A percentile compares a stretch with the other conserved stretches of the same genome.
phyloP scores from a whole-genome alignment of 2,797 vertebrate species.

The Bovichtus variegatus region DNA sequence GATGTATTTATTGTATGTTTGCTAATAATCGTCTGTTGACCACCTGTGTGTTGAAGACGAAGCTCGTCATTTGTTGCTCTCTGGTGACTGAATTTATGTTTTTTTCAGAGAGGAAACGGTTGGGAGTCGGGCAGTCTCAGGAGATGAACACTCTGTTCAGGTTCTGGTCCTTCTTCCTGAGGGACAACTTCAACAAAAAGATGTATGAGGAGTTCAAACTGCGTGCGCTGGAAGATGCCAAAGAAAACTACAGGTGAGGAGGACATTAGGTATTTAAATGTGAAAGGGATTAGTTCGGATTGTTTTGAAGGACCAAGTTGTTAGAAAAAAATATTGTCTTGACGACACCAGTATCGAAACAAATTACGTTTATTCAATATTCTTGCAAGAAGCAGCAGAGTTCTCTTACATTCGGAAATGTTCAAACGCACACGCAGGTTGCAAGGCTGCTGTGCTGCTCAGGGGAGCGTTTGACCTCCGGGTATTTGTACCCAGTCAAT shows the following conservation, averaged over 20 bases:
- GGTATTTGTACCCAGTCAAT: no score
- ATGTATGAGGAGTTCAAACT: constrained; percentile 98
- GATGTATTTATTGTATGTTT: not conserved
- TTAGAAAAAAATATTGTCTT: no score
- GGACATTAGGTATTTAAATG: not conserved
- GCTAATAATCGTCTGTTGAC: not conserved
- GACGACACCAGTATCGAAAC: no score
- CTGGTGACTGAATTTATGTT: not conserved
- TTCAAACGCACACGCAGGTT: no score
- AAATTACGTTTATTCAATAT: no score
- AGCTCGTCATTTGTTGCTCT: not conserved
- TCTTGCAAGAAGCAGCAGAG: no score
- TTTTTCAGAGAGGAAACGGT: constrained; percentile 91
- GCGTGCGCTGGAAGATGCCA: constrained; percentile 92
- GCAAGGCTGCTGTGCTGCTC: no score
- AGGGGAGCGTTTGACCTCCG: no score
- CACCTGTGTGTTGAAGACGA: not conserved
- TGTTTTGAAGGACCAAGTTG: no score
- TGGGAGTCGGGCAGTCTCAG: constrained; percentile 94
- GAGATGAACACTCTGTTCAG: constrained; percentile 99
- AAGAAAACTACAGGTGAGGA: constrained; percentile 92
- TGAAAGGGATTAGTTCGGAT: no score
- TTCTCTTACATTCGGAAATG: no score
- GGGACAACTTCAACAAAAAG: constrained; percentile 96
- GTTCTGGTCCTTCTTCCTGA: constrained; percentile 98